These are phyloP conservation scores for Sarcophilus harrisii DNA, from an alignment of 2,797 vertebrate genomes.

Conservation along the genomic window DNA sequence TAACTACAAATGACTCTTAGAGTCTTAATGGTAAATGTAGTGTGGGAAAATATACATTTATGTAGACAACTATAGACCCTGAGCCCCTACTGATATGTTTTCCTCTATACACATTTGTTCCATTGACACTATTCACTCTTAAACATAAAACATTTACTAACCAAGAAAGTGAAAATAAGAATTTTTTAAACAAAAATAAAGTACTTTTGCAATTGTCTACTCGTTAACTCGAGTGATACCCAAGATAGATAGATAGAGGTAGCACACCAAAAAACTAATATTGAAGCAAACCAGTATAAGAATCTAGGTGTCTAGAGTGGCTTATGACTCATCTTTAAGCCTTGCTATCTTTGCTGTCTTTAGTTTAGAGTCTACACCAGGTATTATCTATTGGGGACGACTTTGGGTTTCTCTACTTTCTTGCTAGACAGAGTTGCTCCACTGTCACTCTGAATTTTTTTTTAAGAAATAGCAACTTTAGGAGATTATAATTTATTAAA, in stretches of 20 bases:
- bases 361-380: not conserved
- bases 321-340: no score
- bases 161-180: not conserved
- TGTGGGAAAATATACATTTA: not conserved
- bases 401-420: not conserved
- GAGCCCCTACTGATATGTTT: not conserved
- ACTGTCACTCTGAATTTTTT: not conserved
- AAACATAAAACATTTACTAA: not conserved
- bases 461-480: not conserved
- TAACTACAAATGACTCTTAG: not conserved
- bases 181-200: not conserved
- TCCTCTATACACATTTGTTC: not conserved
- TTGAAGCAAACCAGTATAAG: no score
- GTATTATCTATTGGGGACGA: not conserved
- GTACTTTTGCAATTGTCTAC: no score
- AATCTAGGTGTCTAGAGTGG: no score
- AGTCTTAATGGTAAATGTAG: not conserved
- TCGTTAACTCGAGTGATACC: no score
- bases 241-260: no score
- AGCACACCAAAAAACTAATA: no score
- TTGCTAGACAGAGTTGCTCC: not conserved
- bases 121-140: not conserved
- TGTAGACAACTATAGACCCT: not conserved
- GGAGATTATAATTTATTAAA: not conserved
- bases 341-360: not conserved